A percentile compares a stretch with the other conserved stretches of the same genome.
Conservation (phyloP, 2,888 invertebrate genomes). For the Drosophila fungiperda region DNA sequence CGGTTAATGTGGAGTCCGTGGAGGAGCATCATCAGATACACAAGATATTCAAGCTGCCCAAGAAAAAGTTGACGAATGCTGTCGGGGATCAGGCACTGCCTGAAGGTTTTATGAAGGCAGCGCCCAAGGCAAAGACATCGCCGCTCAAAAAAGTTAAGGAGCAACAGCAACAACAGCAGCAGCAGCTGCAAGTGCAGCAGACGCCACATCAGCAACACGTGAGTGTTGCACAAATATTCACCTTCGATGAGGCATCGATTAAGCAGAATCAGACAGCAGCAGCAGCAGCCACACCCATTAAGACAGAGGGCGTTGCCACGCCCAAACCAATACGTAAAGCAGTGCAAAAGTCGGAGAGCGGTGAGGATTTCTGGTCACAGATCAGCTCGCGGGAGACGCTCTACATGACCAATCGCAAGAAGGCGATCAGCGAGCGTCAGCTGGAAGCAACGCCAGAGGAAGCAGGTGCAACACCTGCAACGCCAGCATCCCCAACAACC, state of each 20-base stretch:
- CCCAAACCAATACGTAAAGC: slow-evolving; percentile 76
- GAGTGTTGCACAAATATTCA: slow-evolving; percentile 69
- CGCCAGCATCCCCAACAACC: slow-evolving; percentile 54
- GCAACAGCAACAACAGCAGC: slow-evolving; percentile 4
- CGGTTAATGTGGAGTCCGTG: slow-evolving; percentile 84
- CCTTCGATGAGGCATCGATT: slow-evolving; percentile 62
- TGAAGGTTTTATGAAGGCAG: slow-evolving; percentile 73
- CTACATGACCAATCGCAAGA: slow-evolving; percentile 87
- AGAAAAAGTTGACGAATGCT: slow-evolving; percentile 73
- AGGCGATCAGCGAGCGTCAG: slow-evolving; percentile 85
- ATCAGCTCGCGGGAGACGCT: slow-evolving; percentile 89
- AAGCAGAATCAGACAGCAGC: slow-evolving; percentile 31
- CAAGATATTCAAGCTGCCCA: slow-evolving; percentile 83
- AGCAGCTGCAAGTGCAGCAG: neutral
- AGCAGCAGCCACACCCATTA: slow-evolving; percentile 13
- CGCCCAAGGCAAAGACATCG: slow-evolving; percentile 73
- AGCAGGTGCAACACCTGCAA: slow-evolving; percentile 24
- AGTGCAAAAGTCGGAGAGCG: slow-evolving; percentile 82
- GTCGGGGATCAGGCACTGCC: slow-evolving; percentile 53
- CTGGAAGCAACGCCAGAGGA: slow-evolving; percentile 54
- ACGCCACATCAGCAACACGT: slow-evolving; percentile 33
- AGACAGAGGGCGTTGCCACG: slow-evolving; percentile 68
- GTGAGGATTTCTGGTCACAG: slow-evolving; percentile 88
- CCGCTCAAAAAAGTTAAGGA: slow-evolving; percentile 57
- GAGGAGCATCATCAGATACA: slow-evolving; percentile 83